A percentile compares a stretch with the other conserved stretches of the same genome.
phyloP scores from a whole-genome alignment of 2,797 vertebrate genomes.

The Schizothorax lantsangensis region DNA sequence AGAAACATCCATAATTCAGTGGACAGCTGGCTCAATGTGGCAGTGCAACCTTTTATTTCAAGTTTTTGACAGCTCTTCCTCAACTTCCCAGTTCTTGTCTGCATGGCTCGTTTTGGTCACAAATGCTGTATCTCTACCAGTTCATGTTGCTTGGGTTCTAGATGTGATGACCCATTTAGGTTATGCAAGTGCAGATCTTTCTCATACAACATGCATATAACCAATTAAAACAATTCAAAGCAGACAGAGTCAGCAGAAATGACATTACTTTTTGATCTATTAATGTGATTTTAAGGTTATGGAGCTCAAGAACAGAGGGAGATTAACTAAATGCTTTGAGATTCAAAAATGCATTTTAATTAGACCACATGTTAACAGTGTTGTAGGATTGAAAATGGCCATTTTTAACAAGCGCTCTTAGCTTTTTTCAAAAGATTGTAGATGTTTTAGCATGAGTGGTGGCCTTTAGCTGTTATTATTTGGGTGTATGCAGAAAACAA shows the following conservation, averaged over 20 bases:
- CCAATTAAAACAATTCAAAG: conserved; percentile 58
- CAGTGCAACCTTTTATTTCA: conserved; percentile 49
- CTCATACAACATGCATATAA: conserved; percentile 9
- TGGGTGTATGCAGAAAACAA: conserved; percentile 1
- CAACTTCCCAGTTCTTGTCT: conserved; percentile 26
- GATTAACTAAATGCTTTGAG: conserved; percentile 39
- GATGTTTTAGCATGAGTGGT: conserved; percentile 2
- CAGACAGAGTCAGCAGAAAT: conserved; percentile 60
- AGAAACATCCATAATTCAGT: conserved; percentile 57
- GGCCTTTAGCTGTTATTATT: conserved; percentile 38
- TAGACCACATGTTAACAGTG: conserved; percentile 43
- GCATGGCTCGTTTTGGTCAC: conserved; percentile 2
- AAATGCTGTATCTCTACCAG: conserved; percentile 29
- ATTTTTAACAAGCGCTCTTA: conserved; percentile 3
- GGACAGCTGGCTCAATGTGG: conserved; percentile 58
- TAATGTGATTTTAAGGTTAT: conserved; percentile 61
- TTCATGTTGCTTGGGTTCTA: conserved; percentile 29
- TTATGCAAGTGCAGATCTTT: conserved; percentile 41
- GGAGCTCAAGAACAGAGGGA: conserved; percentile 50
- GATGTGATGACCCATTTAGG: conserved; percentile 50
- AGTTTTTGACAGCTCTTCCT: conserved; percentile 41
- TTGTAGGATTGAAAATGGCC: conserved; percentile 22
- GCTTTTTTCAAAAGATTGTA: not conserved
- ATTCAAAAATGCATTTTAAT: conserved; percentile 54
- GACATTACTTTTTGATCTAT: conserved; percentile 54